Evolutionary conservation across 2,888 invertebrate species (phyloP).

Genomic region (Leucozona laternaria): DNA sequence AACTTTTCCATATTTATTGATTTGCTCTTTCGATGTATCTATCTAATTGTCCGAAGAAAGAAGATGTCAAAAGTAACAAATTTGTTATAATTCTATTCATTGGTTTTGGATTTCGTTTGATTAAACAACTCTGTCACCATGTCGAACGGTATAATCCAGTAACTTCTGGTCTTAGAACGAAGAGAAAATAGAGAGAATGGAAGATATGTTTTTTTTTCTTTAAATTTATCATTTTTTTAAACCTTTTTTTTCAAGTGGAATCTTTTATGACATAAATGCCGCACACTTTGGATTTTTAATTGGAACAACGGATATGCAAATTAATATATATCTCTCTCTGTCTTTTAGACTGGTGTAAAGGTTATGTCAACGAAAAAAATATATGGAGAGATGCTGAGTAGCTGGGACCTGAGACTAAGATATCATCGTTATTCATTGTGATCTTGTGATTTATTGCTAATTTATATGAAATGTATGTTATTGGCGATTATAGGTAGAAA

Average conservation of each 20-base stretch:
- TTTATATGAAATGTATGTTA: constrained; percentile 39
- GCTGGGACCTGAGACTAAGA: constrained; percentile 9
- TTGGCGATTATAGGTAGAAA: constrained; percentile 20
- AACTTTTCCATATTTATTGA: constrained; percentile 1
- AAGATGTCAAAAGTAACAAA: constrained; percentile 18
- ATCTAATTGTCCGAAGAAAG: constrained; percentile 5
- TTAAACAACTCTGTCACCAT: constrained; percentile 24
- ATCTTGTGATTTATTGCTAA: constrained; percentile 37
- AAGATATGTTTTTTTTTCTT: background rate
- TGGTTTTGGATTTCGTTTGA: constrained; percentile 5
- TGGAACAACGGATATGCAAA: constrained; percentile 64
- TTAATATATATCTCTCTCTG: background rate
- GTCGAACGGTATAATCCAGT: constrained; percentile 47
- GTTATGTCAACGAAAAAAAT: constrained; percentile 34
- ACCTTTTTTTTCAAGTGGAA: constrained; percentile 8
- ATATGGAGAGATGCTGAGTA: background rate
- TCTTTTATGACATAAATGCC: constrained; percentile 31
- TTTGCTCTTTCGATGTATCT: background rate
- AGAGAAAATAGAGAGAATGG: constrained; percentile 22
- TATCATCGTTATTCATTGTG: constrained; percentile 39
- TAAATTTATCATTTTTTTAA: constrained; percentile 43
- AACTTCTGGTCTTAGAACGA: constrained; percentile 53
- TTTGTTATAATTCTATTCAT: constrained; percentile 7
- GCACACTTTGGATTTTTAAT: constrained; percentile 46
- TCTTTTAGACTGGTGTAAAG: background rate